These are phyloP conservation scores for Danio kyathit DNA, from an alignment of 2,797 vertebrate genomes.

Conservation along the genomic window DNA sequence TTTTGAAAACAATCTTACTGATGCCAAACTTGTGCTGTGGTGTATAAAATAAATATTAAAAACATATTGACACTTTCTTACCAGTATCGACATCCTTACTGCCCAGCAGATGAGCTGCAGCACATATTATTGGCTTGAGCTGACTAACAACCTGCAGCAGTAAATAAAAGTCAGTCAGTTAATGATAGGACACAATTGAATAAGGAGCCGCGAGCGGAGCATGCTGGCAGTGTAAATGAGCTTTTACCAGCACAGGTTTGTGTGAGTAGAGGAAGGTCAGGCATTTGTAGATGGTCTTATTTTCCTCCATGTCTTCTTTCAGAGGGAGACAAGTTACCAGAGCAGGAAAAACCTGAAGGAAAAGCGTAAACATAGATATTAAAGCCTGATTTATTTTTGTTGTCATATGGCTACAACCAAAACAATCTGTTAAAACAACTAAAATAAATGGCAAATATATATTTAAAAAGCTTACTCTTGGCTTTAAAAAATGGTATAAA, in stretches of 20 bases:
- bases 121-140: slow-evolving; percentile 74
- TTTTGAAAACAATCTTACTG: too few relatives aligned
- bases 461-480: too few relatives aligned
- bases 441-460: too few relatives aligned
- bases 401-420: too few relatives aligned
- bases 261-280: slow-evolving; percentile 83
- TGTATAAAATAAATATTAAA: background rate
- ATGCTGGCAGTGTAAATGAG: slow-evolving; percentile 5
- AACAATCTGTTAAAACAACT: too few relatives aligned
- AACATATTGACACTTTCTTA: slow-evolving; percentile 55
- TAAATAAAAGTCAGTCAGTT: background rate
- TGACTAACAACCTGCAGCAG: slow-evolving; percentile 65
- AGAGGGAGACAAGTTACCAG: slow-evolving; percentile 83
- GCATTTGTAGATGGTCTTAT: slow-evolving; percentile 85
- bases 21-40: too few relatives aligned
- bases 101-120: slow-evolving; percentile 70
- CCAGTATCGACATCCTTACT: slow-evolving; percentile 73
- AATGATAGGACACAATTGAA: background rate
- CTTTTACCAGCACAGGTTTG: slow-evolving; percentile 71
- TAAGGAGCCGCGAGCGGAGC: background rate
- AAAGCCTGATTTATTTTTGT: too few relatives aligned
- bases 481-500: too few relatives aligned
- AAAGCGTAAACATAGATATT: background rate
- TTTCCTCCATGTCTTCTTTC: slow-evolving; percentile 89
- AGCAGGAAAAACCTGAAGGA: slow-evolving; percentile 84